Evolutionary conservation across 2,113 vertebrate species (phyloP).

Genomic region (Gallinago media): DNA sequence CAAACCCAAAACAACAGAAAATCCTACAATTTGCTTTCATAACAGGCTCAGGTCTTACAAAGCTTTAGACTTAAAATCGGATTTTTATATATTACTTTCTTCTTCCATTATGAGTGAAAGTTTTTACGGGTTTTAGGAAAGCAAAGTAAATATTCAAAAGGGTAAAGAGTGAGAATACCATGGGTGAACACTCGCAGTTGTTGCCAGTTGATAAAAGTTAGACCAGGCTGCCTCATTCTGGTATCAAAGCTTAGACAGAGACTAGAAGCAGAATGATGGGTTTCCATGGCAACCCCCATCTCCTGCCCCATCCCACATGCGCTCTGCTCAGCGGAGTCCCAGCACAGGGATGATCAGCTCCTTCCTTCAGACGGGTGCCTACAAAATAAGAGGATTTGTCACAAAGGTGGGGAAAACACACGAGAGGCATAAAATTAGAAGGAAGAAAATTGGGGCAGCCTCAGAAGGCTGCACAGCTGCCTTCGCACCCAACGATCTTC

Average conservation of each 20-base stretch:
- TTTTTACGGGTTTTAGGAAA: neutral
- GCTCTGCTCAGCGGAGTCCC: neutral
- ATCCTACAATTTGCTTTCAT: neutral
- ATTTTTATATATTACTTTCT: neutral
- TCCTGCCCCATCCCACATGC: neutral
- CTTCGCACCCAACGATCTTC: neutral
- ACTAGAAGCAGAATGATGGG: neutral
- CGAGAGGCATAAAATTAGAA: fast-evolving
- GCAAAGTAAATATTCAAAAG: neutral
- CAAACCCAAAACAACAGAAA: neutral
- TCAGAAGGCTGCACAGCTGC: neutral
- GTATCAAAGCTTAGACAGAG: neutral
- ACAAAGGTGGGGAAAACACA: fast-evolving
- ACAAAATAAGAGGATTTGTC: neutral
- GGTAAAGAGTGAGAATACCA: neutral
- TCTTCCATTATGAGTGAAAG: neutral
- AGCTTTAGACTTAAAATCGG: neutral
- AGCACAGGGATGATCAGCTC: neutral
- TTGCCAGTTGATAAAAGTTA: neutral
- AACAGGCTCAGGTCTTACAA: neutral
- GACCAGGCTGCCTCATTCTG: neutral
- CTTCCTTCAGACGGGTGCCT: neutral
- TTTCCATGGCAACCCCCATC: neutral
- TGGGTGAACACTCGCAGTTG: neutral
- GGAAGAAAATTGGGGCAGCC: fast-evolving